Evolutionary conservation across 2,888 invertebrate genomes (phyloP).

Genomic region (Acronicta alni): DNA sequence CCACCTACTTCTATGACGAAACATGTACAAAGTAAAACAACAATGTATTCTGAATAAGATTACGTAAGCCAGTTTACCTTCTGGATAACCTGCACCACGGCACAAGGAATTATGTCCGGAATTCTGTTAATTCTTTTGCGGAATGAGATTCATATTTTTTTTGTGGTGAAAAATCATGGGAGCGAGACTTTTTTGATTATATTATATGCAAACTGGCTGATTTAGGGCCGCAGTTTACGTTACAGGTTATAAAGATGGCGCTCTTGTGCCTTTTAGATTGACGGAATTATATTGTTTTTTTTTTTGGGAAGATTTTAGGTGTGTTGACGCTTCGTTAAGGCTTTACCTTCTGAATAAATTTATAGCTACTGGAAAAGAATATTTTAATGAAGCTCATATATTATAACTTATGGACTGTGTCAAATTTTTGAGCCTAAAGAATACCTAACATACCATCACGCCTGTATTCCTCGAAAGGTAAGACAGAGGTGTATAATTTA

Average conservation of each 20-base stretch:
- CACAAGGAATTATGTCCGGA: conserved; percentile 53
- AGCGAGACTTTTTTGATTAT: conserved; percentile 50
- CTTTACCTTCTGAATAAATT: no score
- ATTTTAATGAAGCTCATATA: no score
- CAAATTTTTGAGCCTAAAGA: no score
- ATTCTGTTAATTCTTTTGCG: conserved; percentile 62
- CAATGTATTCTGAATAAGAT: background rate
- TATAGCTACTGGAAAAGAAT: no score
- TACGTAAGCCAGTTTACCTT: conserved; percentile 11
- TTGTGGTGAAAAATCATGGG: conserved; percentile 52
- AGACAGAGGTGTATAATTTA: no score
- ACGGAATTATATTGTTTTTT: conserved; percentile 43
- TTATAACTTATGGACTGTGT: no score
- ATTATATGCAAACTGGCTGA: conserved; percentile 55
- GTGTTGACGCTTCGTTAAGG: conserved; percentile 15
- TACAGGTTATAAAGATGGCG: conserved; percentile 46
- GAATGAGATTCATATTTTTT: conserved; percentile 62
- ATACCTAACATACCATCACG: no score
- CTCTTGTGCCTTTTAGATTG: conserved; percentile 23
- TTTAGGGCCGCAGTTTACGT: conserved; percentile 43
- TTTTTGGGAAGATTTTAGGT: conserved; percentile 26
- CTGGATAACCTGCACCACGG: conserved; percentile 10
- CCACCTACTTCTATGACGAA: no score
- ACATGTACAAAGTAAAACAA: no score
- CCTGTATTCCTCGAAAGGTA: no score